Conservation (phyloP, 2,888 invertebrate species). For the Catocala nupta region DNA sequence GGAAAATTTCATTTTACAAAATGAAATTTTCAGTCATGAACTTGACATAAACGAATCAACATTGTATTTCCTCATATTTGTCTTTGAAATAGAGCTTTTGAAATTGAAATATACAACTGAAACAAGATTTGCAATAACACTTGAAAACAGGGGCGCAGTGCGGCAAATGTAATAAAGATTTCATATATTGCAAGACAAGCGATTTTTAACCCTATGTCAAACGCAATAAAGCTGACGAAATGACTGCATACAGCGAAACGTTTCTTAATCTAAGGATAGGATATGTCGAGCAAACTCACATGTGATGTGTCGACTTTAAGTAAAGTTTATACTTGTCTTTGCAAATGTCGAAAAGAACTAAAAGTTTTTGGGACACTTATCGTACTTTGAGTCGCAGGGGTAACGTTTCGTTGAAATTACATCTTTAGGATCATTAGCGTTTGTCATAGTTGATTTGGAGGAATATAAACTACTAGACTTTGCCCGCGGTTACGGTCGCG, state of each 20-base stretch:
- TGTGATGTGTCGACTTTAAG: conserved; percentile 25
- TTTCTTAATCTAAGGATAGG: conserved; percentile 28
- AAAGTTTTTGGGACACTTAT: conserved; percentile 15
- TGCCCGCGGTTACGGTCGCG: no score
- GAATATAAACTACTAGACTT: no score
- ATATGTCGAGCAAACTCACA: conserved; percentile 21
- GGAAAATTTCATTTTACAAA: no score
- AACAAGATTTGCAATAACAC: conserved; percentile 45
- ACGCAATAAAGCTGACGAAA: conserved; percentile 16
- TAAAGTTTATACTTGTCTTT: conserved; percentile 5
- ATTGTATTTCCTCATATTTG: conserved; percentile 25
- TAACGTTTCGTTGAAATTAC: not conserved
- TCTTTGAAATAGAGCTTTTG: conserved; percentile 23
- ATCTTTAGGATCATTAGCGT: not conserved
- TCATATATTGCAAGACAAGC: conserved; percentile 14
- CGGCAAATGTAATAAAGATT: conserved; percentile 42
- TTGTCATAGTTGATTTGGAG: no score
- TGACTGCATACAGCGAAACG: conserved; percentile 17
- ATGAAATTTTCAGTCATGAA: not conserved
- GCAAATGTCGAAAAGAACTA: not conserved
- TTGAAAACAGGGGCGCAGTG: conserved; percentile 35
- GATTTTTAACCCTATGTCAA: conserved; percentile 9
- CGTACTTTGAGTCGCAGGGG: not conserved
- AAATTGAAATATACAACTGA: conserved; percentile 42
- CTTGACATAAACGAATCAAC: not conserved